Evolutionary conservation across 2,888 invertebrate species (phyloP).

Genomic region (Napeogenes inachia): DNA sequence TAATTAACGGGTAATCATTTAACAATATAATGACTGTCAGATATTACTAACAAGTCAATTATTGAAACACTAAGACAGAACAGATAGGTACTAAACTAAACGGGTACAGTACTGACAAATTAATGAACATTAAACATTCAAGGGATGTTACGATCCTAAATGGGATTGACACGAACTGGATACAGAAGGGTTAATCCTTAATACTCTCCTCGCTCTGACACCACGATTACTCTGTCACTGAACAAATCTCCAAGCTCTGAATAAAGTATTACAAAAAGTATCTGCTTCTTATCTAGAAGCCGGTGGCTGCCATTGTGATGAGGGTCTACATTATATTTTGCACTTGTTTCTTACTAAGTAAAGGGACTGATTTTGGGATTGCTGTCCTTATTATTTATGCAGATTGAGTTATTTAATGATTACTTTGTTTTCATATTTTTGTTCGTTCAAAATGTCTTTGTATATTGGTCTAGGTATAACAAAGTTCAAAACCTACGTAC

Average conservation of each 20-base stretch:
- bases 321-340: conserved; percentile 57
- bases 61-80: conserved; percentile 24
- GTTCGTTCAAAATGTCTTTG: too few species aligned
- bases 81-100: conserved; percentile 36
- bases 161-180: conserved; percentile 63
- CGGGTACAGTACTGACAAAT: conserved; percentile 58
- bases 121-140: conserved; percentile 73
- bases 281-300: conserved; percentile 61
- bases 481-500: too few species aligned
- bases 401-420: conserved; percentile 1
- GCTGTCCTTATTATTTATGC: conserved; percentile 17
- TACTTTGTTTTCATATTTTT: neutral
- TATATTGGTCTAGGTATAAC: too few species aligned
- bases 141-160: conserved; percentile 44
- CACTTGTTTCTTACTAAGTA: conserved; percentile 32
- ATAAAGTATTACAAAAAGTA: conserved; percentile 76
- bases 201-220: conserved; percentile 71
- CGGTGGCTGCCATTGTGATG: conserved; percentile 57
- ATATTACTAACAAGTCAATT: neutral
- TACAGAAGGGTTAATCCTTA: conserved; percentile 73
- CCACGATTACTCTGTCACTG: conserved; percentile 73
- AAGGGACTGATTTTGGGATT: conserved; percentile 23
- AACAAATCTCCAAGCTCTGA: conserved; percentile 65
- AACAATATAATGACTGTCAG: too few species aligned
- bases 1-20: too few species aligned